Evolutionary conservation across 2,888 invertebrate genomes (phyloP).

Genomic region (Pecten maximus): DNA sequence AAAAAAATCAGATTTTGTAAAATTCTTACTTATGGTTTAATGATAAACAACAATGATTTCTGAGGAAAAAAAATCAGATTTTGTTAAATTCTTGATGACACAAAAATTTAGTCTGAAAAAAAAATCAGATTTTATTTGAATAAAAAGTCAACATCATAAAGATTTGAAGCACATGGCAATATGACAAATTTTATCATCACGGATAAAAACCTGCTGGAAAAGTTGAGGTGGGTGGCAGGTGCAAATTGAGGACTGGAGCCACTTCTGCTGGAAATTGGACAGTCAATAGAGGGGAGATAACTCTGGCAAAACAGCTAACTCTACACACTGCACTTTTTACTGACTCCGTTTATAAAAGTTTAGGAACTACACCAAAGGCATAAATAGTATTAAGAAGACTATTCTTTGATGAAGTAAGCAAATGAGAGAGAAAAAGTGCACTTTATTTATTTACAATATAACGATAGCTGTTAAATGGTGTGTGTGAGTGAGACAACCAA

Average conservation of each 20-base stretch:
- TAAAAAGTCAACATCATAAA: background rate
- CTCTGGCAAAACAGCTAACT: background rate
- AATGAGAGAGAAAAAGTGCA: background rate
- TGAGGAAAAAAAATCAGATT: no score
- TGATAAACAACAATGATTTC: no score
- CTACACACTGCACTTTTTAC: conserved; percentile 10
- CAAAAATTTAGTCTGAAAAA: no score
- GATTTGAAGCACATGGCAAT: background rate
- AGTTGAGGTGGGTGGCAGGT: conserved; percentile 44
- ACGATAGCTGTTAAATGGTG: background rate
- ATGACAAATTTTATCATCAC: background rate
- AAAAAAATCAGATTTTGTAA: no score
- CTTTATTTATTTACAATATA: background rate
- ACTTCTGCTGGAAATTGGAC: conserved; percentile 18
- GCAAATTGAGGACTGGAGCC: conserved; percentile 47
- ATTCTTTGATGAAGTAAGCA: background rate
- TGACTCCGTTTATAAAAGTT: background rate
- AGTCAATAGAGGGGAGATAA: conserved; percentile 24
- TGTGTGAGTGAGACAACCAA: background rate
- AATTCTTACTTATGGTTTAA: no score
- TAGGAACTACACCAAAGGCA: background rate
- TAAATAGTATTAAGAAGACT: background rate
- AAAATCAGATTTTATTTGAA: no score
- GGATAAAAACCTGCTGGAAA: background rate
- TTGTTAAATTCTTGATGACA: no score